phyloP scores from a whole-genome alignment of 2,888 invertebrate species.

The Rotaria sp. region DNA sequence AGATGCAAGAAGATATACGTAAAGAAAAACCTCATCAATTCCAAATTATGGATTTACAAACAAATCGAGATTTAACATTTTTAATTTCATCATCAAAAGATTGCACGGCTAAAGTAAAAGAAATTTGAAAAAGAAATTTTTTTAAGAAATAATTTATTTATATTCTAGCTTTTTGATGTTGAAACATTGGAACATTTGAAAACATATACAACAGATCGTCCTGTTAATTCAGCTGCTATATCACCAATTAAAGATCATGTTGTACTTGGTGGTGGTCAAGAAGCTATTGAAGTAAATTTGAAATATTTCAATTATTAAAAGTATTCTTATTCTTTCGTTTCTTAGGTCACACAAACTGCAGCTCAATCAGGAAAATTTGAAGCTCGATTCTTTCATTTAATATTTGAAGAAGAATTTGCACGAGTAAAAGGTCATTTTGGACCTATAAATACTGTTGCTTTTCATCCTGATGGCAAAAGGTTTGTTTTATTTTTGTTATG shows the following conservation, averaged over 20 bases:
- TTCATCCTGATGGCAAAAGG: slow-evolving; percentile 90
- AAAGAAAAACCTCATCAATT: slow-evolving; percentile 72
- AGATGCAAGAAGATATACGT: slow-evolving; percentile 49
- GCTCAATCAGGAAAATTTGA: slow-evolving; percentile 92
- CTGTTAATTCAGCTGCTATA: slow-evolving; percentile 93
- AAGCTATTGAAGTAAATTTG: slow-evolving; percentile 83
- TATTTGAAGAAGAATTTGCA: slow-evolving; percentile 93
- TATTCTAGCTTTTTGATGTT: slow-evolving; percentile 70
- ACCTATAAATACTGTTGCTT: slow-evolving; percentile 93
- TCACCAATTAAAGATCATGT: slow-evolving; percentile 92
- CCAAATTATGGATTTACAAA: slow-evolving; percentile 90
- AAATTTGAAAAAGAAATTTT: not conserved
- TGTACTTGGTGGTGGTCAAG: slow-evolving; percentile 94
- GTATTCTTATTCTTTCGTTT: too few species aligned
- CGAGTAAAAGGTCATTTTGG: slow-evolving; percentile 96
- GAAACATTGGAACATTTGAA: slow-evolving; percentile 77
- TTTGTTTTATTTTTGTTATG: slow-evolving; percentile 42
- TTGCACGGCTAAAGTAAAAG: slow-evolving; percentile 71
- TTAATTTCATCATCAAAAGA: slow-evolving; percentile 95
- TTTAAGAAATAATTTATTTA: not conserved
- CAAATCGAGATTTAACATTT: slow-evolving; percentile 83
- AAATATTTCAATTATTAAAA: too few species aligned
- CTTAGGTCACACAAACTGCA: slow-evolving; percentile 70
- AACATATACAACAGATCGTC: slow-evolving; percentile 91
- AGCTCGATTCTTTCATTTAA: slow-evolving; percentile 81